A percentile compares a stretch with the other conserved stretches of the same genome.
phyloP scores from a whole-genome alignment of 2,113 vertebrate species.

The Cairina moschata region DNA sequence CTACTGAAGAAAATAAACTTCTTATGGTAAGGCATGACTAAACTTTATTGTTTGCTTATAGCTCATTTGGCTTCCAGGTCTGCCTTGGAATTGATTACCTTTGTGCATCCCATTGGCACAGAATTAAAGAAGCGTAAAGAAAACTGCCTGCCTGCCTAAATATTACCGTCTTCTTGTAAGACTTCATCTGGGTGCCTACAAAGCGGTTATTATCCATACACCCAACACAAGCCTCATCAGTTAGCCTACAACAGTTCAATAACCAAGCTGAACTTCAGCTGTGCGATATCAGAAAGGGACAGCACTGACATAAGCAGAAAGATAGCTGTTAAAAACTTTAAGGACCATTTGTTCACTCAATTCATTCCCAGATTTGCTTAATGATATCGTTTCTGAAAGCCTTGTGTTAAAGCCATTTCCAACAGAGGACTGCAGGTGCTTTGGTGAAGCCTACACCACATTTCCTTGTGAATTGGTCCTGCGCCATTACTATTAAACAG shows the following conservation, averaged over 20 bases:
- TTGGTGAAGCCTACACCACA: neutral
- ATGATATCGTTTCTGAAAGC: neutral
- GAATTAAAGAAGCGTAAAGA: neutral
- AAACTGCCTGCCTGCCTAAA: neutral
- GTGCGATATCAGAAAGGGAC: neutral
- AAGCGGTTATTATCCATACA: neutral
- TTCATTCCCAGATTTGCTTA: neutral
- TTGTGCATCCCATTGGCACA: neutral
- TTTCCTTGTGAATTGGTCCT: neutral
- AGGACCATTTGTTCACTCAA: neutral
- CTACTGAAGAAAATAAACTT: neutral
- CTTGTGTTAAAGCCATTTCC: neutral
- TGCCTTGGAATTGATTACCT: neutral
- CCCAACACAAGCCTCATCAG: neutral
- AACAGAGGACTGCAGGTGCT: neutral
- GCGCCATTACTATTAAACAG: neutral
- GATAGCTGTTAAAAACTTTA: neutral
- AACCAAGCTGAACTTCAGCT: neutral
- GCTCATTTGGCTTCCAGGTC: neutral
- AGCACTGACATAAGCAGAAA: neutral
- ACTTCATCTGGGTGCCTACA: neutral
- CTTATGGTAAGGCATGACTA: neutral
- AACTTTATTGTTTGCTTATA: neutral
- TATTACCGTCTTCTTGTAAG: neutral
- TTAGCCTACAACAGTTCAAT: neutral